phyloP scores from a whole-genome alignment of 1,140 invertebrate genomes.

The Popillia japonica region DNA sequence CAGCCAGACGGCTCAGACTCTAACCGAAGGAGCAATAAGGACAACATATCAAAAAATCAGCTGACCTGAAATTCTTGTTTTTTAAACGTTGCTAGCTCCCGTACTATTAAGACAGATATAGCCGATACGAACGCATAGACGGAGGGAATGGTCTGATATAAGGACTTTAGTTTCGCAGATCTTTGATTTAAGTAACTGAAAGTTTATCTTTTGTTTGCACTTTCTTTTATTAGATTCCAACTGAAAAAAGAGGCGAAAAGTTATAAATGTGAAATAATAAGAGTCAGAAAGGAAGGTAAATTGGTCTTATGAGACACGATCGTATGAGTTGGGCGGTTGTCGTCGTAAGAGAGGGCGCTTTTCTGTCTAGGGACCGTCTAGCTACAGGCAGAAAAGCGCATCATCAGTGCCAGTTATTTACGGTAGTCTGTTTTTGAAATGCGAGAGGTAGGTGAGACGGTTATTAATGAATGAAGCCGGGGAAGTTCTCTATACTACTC shows the following conservation, averaged over 20 bases:
- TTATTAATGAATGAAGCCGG: constrained; percentile 58
- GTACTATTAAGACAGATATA: no score
- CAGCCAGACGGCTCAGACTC: no score
- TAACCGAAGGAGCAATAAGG: no score
- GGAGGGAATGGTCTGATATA: no score
- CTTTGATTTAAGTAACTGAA: no score
- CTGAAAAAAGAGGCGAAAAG: not conserved
- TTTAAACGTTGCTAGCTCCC: no score
- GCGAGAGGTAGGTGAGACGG: constrained; percentile 57
- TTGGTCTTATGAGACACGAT: not conserved
- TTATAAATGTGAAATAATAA: constrained; percentile 10
- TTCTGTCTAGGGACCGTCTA: constrained; percentile 24
- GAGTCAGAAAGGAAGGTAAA: constrained; percentile 1
- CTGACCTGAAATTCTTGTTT: no score
- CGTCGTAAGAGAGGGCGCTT: not conserved
- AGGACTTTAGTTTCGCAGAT: no score
- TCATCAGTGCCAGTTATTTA: constrained; percentile 58
- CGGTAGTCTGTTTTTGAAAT: constrained; percentile 60
- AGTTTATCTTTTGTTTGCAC: not conserved
- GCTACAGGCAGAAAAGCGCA: constrained; percentile 46
- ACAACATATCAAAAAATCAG: no score
- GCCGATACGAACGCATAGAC: no score
- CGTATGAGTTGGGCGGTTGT: constrained; percentile 14
- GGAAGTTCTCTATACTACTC: constrained; percentile 43
- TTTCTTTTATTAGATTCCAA: not conserved